These are phyloP conservation scores for Cossypha dichroa DNA, from an alignment of 2,797 vertebrate species.

Conservation along the genomic window DNA sequence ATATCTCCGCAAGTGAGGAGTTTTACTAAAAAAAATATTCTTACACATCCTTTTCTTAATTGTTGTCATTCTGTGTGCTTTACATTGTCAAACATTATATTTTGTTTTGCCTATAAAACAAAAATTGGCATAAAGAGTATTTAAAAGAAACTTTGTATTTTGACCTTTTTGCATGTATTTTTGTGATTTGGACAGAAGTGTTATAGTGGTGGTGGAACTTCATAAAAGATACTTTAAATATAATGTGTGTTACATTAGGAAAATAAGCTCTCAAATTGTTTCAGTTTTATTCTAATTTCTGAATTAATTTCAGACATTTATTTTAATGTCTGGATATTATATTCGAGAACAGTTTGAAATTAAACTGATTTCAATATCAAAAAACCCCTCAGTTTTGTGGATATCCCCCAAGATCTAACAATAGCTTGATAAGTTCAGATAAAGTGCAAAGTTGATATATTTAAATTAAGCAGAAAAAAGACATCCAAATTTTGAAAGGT, in stretches of 20 bases:
- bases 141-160: background rate
- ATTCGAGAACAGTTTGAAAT: background rate
- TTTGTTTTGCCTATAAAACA: background rate
- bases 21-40: background rate
- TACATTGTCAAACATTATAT: background rate
- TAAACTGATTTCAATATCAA: background rate
- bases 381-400: rapidly evolving
- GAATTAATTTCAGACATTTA: background rate
- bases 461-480: background rate
- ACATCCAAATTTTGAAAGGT: background rate
- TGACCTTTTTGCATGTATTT: background rate
- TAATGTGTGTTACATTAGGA: background rate
- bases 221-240: background rate
- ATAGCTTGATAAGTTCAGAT: background rate
- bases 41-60: background rate
- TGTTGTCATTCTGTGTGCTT: background rate
- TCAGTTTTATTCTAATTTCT: background rate
- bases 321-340: background rate
- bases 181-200: background rate
- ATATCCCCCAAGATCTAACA: background rate
- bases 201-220: background rate
- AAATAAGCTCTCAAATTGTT: background rate
- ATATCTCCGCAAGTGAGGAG: background rate
- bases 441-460: background rate
- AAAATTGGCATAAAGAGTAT: background rate